Conservation (phyloP, 2,888 invertebrate genomes). For the Drosophila melanocephala region DNA sequence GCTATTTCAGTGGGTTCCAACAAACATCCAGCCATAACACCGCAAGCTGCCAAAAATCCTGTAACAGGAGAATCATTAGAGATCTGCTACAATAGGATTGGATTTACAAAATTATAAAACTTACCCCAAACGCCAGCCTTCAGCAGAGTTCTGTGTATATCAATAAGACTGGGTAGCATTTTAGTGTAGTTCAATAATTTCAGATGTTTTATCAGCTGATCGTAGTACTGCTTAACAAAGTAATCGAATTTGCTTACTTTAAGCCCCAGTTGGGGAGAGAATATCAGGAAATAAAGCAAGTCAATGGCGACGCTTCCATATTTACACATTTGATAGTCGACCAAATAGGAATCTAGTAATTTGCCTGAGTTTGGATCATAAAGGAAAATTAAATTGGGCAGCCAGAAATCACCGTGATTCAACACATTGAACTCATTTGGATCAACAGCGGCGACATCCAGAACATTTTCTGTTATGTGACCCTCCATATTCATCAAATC, state of each 20-base stretch:
- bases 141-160: slow-evolving; percentile 74
- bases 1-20: slow-evolving; percentile 42
- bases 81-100: background rate
- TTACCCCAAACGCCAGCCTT: slow-evolving; percentile 72
- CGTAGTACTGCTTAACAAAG: slow-evolving; percentile 77
- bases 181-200: slow-evolving; percentile 72
- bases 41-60: slow-evolving; percentile 42
- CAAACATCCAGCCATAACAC: slow-evolving; percentile 46
- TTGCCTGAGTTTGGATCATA: slow-evolving; percentile 60
- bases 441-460: slow-evolving; percentile 31
- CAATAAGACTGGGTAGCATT: slow-evolving; percentile 71
- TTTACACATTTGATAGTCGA: slow-evolving; percentile 71
- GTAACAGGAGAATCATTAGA: background rate
- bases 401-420: slow-evolving; percentile 81
- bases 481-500: slow-evolving; percentile 51
- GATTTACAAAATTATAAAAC: background rate
- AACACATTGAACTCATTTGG: slow-evolving; percentile 72
- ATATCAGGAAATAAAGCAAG: slow-evolving; percentile 73
- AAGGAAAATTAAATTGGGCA: slow-evolving; percentile 80
- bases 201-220: slow-evolving; percentile 70
- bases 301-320: slow-evolving; percentile 71
- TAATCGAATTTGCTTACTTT: slow-evolving; percentile 75
- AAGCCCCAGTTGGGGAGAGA: slow-evolving; percentile 69
- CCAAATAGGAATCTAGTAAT: slow-evolving; percentile 59
- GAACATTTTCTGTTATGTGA: slow-evolving; percentile 18